Percentiles rank a stretch among this genome's conserved stretches.
These are phyloP conservation scores for Pyrgilauda ruficollis DNA, from an alignment of 2,113 vertebrate species.

Conservation along the genomic window DNA sequence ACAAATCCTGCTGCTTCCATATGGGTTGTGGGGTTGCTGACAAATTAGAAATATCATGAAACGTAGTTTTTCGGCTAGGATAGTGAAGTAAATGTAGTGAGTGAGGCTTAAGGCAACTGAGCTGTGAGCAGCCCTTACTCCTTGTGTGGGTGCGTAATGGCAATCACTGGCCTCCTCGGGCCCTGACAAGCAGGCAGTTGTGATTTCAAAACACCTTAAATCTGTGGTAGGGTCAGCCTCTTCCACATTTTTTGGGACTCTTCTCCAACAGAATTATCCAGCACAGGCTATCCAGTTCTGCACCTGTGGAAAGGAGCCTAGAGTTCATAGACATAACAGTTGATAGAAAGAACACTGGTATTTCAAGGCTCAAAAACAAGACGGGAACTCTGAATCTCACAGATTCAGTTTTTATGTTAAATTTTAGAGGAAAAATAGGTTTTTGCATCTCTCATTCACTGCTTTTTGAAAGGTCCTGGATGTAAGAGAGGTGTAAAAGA, in stretches of 20 bases:
- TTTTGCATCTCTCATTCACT: neutral
- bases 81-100: neutral
- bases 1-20: neutral
- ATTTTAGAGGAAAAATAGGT: neutral
- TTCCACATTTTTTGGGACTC: neutral
- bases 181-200: fast-evolving
- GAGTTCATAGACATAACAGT: neutral
- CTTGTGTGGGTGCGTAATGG: fast-evolving
- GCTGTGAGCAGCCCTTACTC: neutral
- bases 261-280: neutral
- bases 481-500: neutral
- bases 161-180: fast-evolving
- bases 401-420: neutral
- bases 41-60: neutral
- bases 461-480: neutral
- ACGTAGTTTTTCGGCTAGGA: fast-evolving
- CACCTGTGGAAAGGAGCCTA: fast-evolving
- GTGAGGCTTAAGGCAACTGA: neutral
- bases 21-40: neutral
- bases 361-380: neutral
- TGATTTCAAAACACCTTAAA: neutral
- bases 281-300: fast-evolving
- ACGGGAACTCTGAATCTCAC: neutral
- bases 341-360: neutral
- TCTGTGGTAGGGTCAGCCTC: neutral